Conservation (phyloP, 2,888 invertebrate genomes). For the Plebejus anna region DNA sequence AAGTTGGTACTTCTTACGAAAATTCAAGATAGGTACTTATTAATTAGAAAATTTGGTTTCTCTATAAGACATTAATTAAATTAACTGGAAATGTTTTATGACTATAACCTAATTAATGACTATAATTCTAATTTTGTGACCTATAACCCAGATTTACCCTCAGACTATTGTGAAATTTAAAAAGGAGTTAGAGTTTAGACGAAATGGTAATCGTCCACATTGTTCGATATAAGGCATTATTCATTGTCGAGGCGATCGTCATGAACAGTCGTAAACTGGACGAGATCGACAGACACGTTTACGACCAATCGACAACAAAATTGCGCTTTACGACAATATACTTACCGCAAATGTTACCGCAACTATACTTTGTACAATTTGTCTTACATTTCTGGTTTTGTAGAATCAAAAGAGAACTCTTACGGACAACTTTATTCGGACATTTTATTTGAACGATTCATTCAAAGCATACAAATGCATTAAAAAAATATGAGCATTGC, state of each 20-base stretch:
- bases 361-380: conserved; percentile 33
- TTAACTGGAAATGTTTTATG: too few relatives aligned
- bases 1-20: neutral
- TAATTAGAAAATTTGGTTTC: too few relatives aligned
- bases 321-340: conserved; percentile 31
- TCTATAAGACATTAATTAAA: too few relatives aligned
- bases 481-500: neutral
- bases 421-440: neutral
- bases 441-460: neutral
- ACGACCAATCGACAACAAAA: conserved; percentile 35
- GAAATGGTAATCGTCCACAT: neutral
- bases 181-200: neutral
- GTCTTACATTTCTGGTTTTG: neutral
- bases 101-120: too few relatives aligned
- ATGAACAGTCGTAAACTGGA: conserved; percentile 35
- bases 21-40: neutral
- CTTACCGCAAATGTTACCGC: conserved; percentile 22
- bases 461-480: neutral
- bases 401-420: neutral
- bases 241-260: conserved; percentile 11
- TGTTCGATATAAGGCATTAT: conserved; percentile 3
- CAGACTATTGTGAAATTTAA: too few relatives aligned
- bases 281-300: conserved; percentile 32
- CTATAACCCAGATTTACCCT: too few relatives aligned
- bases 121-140: too few relatives aligned